phyloP scores from a whole-genome alignment of 2,797 vertebrate species.

The Helicolenus hilgendorfi region DNA sequence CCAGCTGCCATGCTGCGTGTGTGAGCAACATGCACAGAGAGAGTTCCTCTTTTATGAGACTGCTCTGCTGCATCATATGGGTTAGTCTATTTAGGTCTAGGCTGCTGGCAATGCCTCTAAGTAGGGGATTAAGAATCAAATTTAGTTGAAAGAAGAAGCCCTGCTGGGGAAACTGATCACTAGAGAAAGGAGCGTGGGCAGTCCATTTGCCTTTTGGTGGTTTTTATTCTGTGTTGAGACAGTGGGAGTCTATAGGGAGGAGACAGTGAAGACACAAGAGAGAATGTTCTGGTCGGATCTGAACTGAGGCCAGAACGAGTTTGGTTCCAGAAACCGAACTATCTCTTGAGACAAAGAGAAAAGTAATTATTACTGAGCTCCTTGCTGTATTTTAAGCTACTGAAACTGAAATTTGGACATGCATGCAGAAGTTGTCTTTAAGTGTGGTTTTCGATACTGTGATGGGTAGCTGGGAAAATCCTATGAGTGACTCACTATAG shows the following conservation, averaged over 20 bases:
- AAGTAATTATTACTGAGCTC: background rate
- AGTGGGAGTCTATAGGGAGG: background rate
- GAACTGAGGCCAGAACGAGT: conserved; percentile 2
- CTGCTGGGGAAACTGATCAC: conserved; percentile 44
- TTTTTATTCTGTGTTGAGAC: background rate
- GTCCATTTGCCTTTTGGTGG: background rate
- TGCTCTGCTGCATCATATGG: conserved; percentile 74
- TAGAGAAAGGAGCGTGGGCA: conserved; percentile 6
- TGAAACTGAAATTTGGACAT: background rate
- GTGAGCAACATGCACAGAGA: conserved; percentile 49
- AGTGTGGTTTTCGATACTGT: conserved; percentile 22
- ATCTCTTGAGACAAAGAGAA: conserved; percentile 12
- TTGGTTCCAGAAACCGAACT: conserved; percentile 19
- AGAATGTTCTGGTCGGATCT: conserved; percentile 24
- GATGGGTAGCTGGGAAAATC: conserved; percentile 1
- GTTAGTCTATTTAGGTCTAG: conserved; percentile 83
- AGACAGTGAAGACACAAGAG: background rate
- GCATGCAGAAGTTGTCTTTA: background rate
- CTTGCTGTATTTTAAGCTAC: background rate
- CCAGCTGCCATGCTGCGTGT: conserved; percentile 68
- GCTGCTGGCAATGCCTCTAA: conserved; percentile 69
- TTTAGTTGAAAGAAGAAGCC: conserved; percentile 73
- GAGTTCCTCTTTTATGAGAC: conserved; percentile 82
- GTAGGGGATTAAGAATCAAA: conserved; percentile 79
- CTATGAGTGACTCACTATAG: conserved; percentile 20